Evolutionary conservation across 2,888 invertebrate genomes (phyloP).

Genomic region (Galerucella nymphaeae): DNA sequence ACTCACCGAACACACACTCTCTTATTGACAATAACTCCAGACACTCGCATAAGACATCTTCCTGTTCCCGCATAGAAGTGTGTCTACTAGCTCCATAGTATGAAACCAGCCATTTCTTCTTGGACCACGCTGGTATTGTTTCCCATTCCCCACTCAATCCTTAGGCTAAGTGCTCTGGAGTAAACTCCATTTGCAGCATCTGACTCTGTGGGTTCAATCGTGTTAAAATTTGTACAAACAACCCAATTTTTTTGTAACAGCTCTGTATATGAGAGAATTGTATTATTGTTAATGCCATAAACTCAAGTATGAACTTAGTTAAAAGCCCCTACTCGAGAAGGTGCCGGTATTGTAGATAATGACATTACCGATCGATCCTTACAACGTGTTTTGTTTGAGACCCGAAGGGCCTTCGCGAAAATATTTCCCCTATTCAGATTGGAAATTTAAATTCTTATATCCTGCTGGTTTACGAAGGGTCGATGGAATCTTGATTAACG

Average conservation of each 20-base stretch:
- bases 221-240: too few species aligned
- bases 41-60: too few species aligned
- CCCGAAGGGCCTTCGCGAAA: conserved; percentile 37
- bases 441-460: conserved; percentile 54
- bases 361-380: conserved; percentile 58
- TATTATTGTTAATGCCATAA: conserved; percentile 61
- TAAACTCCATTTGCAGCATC: too few species aligned
- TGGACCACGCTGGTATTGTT: too few species aligned
- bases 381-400: conserved; percentile 41
- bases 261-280: conserved; percentile 45
- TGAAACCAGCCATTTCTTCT: too few species aligned
- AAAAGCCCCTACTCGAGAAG: conserved; percentile 59
- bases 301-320: conserved; percentile 61
- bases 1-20: too few species aligned
- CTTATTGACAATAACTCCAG: too few species aligned
- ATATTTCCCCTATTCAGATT: conserved; percentile 49
- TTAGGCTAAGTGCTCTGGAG: too few species aligned
- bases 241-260: conserved; percentile 8
- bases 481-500: not conserved
- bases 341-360: conserved; percentile 59
- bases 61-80: too few species aligned
- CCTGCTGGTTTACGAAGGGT: conserved; percentile 33
- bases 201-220: too few species aligned
- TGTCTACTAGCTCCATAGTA: too few species aligned
- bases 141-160: too few species aligned